Percentiles rank a stretch among this genome's conserved stretches.
These are phyloP conservation scores for Myotis myotis DNA, from an alignment of 2,797 vertebrate species.

Conservation along the genomic window DNA sequence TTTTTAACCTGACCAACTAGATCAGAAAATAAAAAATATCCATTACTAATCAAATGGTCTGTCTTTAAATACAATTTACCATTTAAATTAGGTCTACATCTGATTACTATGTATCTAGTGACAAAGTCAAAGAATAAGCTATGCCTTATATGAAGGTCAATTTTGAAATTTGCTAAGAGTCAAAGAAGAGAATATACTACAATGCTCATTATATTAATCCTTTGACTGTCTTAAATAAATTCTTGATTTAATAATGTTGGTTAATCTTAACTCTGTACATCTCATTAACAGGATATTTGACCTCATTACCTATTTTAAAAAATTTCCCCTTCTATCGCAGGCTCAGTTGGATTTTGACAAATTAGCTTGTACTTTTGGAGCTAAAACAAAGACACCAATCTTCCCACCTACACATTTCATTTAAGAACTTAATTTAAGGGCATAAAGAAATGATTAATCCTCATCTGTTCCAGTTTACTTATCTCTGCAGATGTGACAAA, in stretches of 20 bases:
- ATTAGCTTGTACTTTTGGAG: not conserved
- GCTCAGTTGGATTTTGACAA: not conserved
- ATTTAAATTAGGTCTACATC: slow-evolving; percentile 13
- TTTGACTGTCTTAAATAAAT: slow-evolving; percentile 26
- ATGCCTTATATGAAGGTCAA: not conserved
- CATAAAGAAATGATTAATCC: not conserved
- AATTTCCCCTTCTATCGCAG: not conserved
- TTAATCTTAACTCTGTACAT: not conserved
- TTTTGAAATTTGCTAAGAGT: slow-evolving; percentile 19
- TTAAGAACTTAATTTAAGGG: not conserved
- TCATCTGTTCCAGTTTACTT: not conserved
- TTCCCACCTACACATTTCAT: not conserved
- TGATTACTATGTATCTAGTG: slow-evolving; percentile 10
- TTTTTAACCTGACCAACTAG: not conserved
- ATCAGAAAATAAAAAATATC: not conserved
- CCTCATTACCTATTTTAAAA: not conserved
- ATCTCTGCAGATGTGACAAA: not conserved
- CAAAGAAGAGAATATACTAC: not conserved
- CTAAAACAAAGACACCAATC: not conserved
- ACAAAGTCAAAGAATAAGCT: not conserved
- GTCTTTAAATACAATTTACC: not conserved
- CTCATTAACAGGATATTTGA: not conserved
- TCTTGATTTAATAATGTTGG: not conserved
- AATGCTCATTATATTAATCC: not conserved
- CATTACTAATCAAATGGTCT: not conserved